Evolutionary conservation across 1,140 invertebrate species (phyloP).

Genomic region (Homarus americanus): DNA sequence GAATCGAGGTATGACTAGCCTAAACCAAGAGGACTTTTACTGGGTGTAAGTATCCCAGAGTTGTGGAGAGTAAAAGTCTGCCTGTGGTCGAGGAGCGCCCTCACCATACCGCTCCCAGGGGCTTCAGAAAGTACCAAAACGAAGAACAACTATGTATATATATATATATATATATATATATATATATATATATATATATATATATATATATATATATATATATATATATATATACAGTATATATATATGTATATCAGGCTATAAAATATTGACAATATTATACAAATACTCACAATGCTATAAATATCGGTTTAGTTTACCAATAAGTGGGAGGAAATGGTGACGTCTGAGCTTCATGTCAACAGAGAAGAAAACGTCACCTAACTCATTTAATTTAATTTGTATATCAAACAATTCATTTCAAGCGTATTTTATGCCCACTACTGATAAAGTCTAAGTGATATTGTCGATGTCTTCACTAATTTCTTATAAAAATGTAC

Average conservation of each 20-base stretch:
- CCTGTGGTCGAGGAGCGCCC: not conserved
- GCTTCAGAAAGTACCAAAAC: not conserved
- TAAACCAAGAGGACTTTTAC: too few relatives aligned
- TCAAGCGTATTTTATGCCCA: not conserved
- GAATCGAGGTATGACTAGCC: too few relatives aligned
- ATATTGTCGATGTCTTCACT: not conserved
- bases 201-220: too few relatives aligned
- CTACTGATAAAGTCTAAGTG: not conserved
- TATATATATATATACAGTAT: too few relatives aligned
- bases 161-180: too few relatives aligned
- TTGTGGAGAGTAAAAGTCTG: not conserved
- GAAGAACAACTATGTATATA: not conserved
- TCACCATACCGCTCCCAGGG: not conserved
- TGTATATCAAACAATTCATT: not conserved
- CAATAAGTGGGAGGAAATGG: constrained; percentile 1
- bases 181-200: too few relatives aligned
- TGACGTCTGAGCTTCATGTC: not conserved
- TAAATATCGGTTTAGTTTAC: not conserved
- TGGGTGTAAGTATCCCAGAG: too few relatives aligned
- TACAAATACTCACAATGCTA: not conserved
- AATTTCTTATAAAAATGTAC: not conserved
- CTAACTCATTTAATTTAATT: not conserved
- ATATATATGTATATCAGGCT: too few relatives aligned
- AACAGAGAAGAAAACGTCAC: not conserved
- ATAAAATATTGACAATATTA: not conserved